Conservation (phyloP, 1,140 invertebrate species). For the Drosophila murphyi region DNA sequence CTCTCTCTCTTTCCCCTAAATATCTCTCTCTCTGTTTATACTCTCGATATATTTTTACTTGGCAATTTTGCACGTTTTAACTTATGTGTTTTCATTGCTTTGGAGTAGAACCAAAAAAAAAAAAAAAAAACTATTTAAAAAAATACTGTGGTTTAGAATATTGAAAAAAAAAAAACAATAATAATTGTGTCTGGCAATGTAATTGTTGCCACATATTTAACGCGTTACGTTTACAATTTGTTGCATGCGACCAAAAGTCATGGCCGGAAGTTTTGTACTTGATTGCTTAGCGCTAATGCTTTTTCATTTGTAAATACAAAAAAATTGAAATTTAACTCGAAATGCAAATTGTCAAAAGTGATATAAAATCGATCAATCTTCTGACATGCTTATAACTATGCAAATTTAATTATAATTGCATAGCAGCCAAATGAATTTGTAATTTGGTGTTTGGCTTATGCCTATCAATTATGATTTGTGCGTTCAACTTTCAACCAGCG, state of each 20-base stretch:
- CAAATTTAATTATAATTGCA: slow-evolving; percentile 37
- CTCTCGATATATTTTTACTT: slow-evolving; percentile 34
- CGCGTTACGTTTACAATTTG: slow-evolving; percentile 4
- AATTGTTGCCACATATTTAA: slow-evolving; percentile 32
- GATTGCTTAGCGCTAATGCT: slow-evolving; percentile 30
- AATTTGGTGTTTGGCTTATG: slow-evolving; percentile 16
- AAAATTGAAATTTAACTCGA: slow-evolving; percentile 27
- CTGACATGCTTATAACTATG: slow-evolving; percentile 14
- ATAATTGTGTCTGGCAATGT: neutral
- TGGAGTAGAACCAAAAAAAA: neutral
- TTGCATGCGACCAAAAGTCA: slow-evolving; percentile 35
- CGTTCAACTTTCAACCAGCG: neutral
- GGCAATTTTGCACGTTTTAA: slow-evolving; percentile 65
- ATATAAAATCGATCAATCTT: neutral
- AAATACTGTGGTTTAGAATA: neutral
- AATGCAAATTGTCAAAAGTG: slow-evolving; percentile 7
- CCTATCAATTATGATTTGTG: slow-evolving; percentile 25
- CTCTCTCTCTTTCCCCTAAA: slow-evolving; percentile 7
- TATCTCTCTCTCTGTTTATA: slow-evolving; percentile 16
- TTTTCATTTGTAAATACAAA: slow-evolving; percentile 36
- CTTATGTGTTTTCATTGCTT: slow-evolving; percentile 36
- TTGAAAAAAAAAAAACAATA: slow-evolving; percentile 16
- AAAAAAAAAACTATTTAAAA: slow-evolving; percentile 38
- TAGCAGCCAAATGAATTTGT: slow-evolving; percentile 29
- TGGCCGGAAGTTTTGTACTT: slow-evolving; percentile 1